A percentile compares a stretch with the other conserved stretches of the same genome.
These are phyloP conservation scores for Prionace glauca DNA, from an alignment of 2,797 vertebrate genomes.

Conservation along the genomic window DNA sequence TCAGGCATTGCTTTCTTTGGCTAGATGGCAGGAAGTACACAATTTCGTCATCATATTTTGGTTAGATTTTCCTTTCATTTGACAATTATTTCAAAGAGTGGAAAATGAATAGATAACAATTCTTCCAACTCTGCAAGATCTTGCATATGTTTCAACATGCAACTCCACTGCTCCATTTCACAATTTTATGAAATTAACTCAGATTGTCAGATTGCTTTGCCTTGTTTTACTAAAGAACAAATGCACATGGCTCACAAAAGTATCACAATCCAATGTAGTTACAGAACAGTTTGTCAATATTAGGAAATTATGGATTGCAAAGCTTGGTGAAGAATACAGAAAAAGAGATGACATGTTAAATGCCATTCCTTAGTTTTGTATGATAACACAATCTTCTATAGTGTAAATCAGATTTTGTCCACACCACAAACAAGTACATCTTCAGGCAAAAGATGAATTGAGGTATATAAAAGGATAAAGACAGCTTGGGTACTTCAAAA, in stretches of 20 bases:
- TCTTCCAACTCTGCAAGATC: background rate
- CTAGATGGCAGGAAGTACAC: background rate
- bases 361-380: background rate
- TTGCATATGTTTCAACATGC: background rate
- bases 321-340: background rate
- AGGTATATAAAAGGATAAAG: background rate
- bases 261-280: background rate
- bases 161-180: background rate
- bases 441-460: background rate
- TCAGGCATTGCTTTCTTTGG: background rate
- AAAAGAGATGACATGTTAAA: background rate
- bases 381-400: background rate
- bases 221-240: background rate
- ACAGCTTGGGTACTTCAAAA: no score
- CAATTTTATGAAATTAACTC: background rate
- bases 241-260: background rate
- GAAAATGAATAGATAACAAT: background rate
- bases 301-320: background rate
- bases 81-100: background rate
- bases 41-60: background rate
- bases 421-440: background rate
- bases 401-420: background rate
- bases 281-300: background rate
- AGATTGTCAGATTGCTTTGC: background rate
- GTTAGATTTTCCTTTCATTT: background rate